These are phyloP conservation scores for Loxodonta africana DNA, from an alignment of 2,113 vertebrate species.

Conservation along the genomic window DNA sequence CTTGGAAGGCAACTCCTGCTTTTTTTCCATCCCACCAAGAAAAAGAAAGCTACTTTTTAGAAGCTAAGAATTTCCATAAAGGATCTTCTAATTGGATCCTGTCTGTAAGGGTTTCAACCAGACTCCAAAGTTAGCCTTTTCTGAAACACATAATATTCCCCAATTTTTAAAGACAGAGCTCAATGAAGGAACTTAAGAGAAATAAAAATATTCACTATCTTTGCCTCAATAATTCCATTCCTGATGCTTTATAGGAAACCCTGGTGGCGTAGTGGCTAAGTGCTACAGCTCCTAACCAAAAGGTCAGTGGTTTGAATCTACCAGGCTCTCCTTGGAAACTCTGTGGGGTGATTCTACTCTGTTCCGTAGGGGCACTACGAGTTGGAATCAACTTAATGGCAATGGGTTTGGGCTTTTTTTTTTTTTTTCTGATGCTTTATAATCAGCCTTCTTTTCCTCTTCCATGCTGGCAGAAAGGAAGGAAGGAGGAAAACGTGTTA, in stretches of 20 bases:
- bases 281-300: no score
- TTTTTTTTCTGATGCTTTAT: neutral
- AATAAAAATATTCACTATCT: constrained; percentile 1
- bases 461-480: neutral
- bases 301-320: no score
- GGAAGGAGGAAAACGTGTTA: neutral
- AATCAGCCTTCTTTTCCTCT: constrained; percentile 17
- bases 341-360: no score
- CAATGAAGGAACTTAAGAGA: constrained; percentile 23
- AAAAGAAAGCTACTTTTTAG: neutral
- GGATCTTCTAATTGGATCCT: neutral
- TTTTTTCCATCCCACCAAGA: neutral
- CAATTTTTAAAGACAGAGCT: neutral
- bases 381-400: no score
- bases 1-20: neutral
- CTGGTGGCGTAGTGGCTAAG: no score
- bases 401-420: no score
- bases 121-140: constrained; percentile 10
- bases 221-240: constrained; percentile 32
- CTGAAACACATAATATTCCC: neutral
- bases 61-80: neutral
- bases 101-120: constrained; percentile 22
- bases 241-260: neutral
- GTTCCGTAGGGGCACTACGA: no score
- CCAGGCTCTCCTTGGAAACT: no score